These are phyloP conservation scores for Magallana ariakensis DNA, from an alignment of 1,140 invertebrate species.

Conservation along the genomic window DNA sequence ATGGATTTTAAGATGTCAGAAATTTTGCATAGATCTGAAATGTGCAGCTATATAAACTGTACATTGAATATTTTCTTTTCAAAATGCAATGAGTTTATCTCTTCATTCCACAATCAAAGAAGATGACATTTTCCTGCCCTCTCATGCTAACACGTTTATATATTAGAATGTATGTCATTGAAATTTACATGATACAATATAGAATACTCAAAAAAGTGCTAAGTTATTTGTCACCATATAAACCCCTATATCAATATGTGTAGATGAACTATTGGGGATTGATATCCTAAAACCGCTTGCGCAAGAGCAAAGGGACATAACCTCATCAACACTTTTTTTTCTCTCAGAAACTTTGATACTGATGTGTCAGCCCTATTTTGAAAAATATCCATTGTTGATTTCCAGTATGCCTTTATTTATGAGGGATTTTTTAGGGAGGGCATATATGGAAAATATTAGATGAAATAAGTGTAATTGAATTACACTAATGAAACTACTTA, in stretches of 20 bases:
- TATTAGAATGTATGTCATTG: background rate
- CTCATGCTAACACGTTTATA: background rate
- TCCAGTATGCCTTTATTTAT: too few species aligned
- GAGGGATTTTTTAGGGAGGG: too few species aligned
- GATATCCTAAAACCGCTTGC: background rate
- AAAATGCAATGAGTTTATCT: background rate
- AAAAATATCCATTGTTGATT: background rate
- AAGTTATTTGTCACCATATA: background rate
- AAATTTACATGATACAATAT: background rate
- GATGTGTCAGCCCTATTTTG: background rate
- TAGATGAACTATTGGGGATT: too few species aligned
- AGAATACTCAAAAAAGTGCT: conserved; percentile 34
- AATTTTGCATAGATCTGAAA: conserved; percentile 11
- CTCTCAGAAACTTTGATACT: background rate
- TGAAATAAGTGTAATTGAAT: too few species aligned
- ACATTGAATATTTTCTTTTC: background rate
- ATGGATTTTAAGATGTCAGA: background rate
- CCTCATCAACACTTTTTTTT: background rate
- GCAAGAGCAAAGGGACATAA: background rate
- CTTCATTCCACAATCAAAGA: conserved; percentile 24
- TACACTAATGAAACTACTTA: too few species aligned
- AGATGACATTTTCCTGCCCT: background rate
- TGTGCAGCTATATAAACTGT: conserved; percentile 8
- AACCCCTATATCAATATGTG: background rate
- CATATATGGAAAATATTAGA: too few species aligned